Evolutionary conservation across 2,113 vertebrate genomes (phyloP).

Genomic region (Thymallus thymallus): DNA sequence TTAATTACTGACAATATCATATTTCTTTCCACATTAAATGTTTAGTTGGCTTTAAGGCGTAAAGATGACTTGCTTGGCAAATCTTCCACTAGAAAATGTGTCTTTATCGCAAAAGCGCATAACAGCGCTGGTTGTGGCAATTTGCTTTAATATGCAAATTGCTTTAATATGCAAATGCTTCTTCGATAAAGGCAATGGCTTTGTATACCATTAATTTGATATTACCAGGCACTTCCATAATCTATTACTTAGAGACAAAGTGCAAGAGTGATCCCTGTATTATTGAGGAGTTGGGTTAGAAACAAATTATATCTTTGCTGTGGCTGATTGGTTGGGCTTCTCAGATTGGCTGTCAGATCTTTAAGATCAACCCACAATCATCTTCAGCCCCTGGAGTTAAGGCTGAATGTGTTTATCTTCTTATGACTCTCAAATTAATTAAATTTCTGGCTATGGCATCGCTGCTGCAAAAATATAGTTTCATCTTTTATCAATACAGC

Average conservation of each 20-base stretch:
- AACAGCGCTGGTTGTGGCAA: neutral
- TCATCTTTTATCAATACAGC: slow-evolving; percentile 34
- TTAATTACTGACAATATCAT: slow-evolving; percentile 17
- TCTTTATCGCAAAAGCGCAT: neutral
- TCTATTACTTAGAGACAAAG: neutral
- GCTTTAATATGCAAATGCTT: neutral
- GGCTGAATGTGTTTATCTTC: slow-evolving; percentile 36
- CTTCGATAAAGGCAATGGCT: neutral
- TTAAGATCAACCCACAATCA: slow-evolving; percentile 2
- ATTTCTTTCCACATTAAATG: slow-evolving; percentile 21
- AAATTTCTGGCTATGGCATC: slow-evolving; percentile 17
- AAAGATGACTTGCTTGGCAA: slow-evolving; percentile 6
- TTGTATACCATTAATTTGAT: slow-evolving; percentile 5
- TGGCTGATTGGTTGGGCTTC: slow-evolving; percentile 4
- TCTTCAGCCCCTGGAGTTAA: slow-evolving; percentile 12
- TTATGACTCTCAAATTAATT: slow-evolving; percentile 31
- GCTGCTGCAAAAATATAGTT: slow-evolving; percentile 21
- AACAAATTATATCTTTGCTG: slow-evolving; percentile 14
- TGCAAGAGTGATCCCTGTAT: slow-evolving; percentile 1
- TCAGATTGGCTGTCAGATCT: slow-evolving; percentile 18
- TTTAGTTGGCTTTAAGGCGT: slow-evolving; percentile 13
- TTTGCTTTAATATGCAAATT: neutral
- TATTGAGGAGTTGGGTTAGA: neutral
- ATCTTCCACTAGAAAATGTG: slow-evolving; percentile 2
- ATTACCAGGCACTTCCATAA: slow-evolving; percentile 6